Evolutionary conservation across 1,140 invertebrate species (phyloP).

Genomic region (Lepidotrigona ventralis): DNA sequence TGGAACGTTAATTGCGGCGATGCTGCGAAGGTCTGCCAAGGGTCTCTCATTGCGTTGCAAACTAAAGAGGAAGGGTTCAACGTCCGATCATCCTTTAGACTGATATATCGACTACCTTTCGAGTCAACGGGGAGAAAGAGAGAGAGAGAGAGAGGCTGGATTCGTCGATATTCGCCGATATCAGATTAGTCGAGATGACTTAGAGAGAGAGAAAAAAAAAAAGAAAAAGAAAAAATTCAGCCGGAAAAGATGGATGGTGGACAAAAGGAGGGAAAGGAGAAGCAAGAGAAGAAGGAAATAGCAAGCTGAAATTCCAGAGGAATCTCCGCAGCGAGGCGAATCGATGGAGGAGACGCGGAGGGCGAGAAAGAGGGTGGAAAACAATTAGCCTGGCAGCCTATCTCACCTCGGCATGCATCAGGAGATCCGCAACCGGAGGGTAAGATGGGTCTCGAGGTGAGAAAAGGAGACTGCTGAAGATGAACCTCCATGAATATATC

Average conservation of each 20-base stretch:
- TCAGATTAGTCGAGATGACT: too few relatives aligned
- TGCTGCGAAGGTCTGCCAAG: conserved; percentile 8
- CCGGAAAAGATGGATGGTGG: too few relatives aligned
- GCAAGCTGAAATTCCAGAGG: background rate
- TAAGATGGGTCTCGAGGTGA: conserved; percentile 42
- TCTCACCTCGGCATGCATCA: conserved; percentile 57
- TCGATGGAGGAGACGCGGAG: background rate
- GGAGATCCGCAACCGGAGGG: conserved; percentile 16
- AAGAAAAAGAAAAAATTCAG: background rate
- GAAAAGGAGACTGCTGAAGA: conserved; percentile 62
- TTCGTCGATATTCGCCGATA: too few relatives aligned
- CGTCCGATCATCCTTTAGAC: conserved; percentile 54
- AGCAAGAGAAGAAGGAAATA: too few relatives aligned
- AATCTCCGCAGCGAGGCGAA: background rate
- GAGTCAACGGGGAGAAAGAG: too few relatives aligned
- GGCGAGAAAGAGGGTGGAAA: conserved; percentile 40
- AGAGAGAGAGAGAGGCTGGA: too few relatives aligned
- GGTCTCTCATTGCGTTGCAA: conserved; percentile 60
- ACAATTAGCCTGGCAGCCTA: conserved; percentile 64
- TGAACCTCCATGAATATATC: conserved; percentile 74
- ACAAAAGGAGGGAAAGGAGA: too few relatives aligned
- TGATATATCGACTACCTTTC: conserved; percentile 18
- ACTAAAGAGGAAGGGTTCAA: conserved; percentile 50
- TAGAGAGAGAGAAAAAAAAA: background rate
- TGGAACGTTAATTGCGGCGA: conserved; percentile 57